A percentile compares a stretch with the other conserved stretches of the same genome.
These are phyloP conservation scores for Eilema sororculum DNA, from an alignment of 2,888 invertebrate genomes.

Conservation along the genomic window DNA sequence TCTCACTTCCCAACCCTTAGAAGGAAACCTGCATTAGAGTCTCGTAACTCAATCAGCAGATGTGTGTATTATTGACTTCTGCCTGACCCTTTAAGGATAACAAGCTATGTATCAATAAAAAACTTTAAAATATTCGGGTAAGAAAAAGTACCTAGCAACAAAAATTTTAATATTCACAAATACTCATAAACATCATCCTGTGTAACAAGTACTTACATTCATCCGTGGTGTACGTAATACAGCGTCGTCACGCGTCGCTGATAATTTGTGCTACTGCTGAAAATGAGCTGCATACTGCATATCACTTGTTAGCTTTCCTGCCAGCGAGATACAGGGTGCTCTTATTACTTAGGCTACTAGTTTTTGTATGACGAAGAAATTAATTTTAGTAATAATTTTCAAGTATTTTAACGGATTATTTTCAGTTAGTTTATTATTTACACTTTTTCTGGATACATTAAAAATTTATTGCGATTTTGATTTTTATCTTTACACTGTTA, in stretches of 20 bases:
- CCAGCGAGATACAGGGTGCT: conserved; percentile 41
- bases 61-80: neutral
- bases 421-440: too few species aligned
- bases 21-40: too few species aligned
- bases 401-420: too few species aligned
- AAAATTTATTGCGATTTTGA: too few species aligned
- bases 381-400: neutral
- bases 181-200: neutral
- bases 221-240: neutral
- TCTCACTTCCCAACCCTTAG: too few species aligned
- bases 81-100: too few species aligned
- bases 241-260: conserved; percentile 66
- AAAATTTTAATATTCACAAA: neutral
- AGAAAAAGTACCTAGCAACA: too few species aligned
- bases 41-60: too few species aligned
- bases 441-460: too few species aligned
- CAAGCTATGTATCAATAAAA: too few species aligned
- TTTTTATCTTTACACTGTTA: too few species aligned
- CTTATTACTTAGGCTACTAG: neutral
- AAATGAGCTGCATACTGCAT: conserved; percentile 74
- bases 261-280: conserved; percentile 67
- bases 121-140: too few species aligned
- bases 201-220: neutral
- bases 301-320: conserved; percentile 60
- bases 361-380: neutral